Evolutionary conservation across 1,140 invertebrate species (phyloP).

Genomic region (Octopus bimaculoides): DNA sequence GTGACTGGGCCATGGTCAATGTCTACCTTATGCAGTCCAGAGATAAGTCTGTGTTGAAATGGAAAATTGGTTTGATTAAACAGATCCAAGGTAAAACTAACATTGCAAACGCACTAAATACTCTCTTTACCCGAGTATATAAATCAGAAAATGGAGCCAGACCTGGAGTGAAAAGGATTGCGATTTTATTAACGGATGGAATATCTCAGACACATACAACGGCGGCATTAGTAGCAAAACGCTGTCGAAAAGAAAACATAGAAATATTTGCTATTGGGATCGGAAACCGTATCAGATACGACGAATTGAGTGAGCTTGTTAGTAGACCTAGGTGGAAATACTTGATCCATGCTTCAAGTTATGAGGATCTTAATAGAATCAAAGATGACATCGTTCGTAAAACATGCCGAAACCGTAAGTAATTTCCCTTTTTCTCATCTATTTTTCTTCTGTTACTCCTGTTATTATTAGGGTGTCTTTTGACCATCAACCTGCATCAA

Average conservation of each 20-base stretch:
- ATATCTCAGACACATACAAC: neutral
- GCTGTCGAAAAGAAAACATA: neutral
- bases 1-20: neutral
- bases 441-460: neutral
- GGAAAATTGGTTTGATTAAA: neutral
- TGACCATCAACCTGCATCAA: neutral
- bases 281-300: neutral
- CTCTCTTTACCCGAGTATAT: neutral
- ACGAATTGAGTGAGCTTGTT: neutral
- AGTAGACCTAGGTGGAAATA: neutral
- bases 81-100: neutral
- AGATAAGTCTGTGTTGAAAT: neutral
- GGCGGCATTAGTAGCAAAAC: neutral
- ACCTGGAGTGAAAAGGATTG: neutral
- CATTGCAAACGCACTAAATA: neutral
- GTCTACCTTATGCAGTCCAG: neutral
- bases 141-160: neutral
- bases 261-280: neutral
- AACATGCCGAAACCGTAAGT: neutral
- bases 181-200: neutral
- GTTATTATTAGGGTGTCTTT: neutral
- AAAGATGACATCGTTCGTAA: neutral
- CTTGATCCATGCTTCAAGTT: neutral
- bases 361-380: neutral
- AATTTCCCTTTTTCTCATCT: neutral